These are phyloP conservation scores for Drosophila kuntzei DNA, from an alignment of 2,888 invertebrate genomes.

Conservation along the genomic window DNA sequence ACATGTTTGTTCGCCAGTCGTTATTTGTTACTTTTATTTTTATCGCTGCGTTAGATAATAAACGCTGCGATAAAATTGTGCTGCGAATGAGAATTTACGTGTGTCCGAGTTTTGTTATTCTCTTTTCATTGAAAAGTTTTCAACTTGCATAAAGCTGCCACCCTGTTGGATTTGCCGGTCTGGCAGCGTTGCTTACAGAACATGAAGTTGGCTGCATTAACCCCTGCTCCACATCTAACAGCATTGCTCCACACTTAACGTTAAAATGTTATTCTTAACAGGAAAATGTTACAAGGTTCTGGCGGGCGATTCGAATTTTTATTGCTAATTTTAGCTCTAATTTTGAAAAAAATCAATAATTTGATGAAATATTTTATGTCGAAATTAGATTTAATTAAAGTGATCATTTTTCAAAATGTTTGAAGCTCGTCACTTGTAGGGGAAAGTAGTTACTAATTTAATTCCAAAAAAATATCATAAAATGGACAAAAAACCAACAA, in stretches of 20 bases:
- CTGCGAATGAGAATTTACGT: constrained; percentile 25
- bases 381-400: too few relatives aligned
- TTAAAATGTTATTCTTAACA: too few relatives aligned
- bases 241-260: neutral
- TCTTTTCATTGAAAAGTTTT: neutral
- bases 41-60: constrained; percentile 69
- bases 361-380: too few relatives aligned
- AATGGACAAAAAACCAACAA: too few relatives aligned
- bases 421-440: too few relatives aligned
- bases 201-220: constrained; percentile 37
- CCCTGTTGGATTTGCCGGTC: neutral
- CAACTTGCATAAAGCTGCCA: constrained; percentile 36
- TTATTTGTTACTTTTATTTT: constrained; percentile 32
- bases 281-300: neutral
- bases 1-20: constrained; percentile 52
- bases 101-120: constrained; percentile 40
- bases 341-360: too few relatives aligned
- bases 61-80: constrained; percentile 54
- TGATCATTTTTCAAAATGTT: too few relatives aligned
- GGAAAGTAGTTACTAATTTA: too few relatives aligned
- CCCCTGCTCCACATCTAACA: neutral
- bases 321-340: too few relatives aligned
- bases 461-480: too few relatives aligned
- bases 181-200: constrained; percentile 21
- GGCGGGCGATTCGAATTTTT: neutral